phyloP scores from a whole-genome alignment of 2,888 invertebrate species.

The Rhogogaster chlorosoma region DNA sequence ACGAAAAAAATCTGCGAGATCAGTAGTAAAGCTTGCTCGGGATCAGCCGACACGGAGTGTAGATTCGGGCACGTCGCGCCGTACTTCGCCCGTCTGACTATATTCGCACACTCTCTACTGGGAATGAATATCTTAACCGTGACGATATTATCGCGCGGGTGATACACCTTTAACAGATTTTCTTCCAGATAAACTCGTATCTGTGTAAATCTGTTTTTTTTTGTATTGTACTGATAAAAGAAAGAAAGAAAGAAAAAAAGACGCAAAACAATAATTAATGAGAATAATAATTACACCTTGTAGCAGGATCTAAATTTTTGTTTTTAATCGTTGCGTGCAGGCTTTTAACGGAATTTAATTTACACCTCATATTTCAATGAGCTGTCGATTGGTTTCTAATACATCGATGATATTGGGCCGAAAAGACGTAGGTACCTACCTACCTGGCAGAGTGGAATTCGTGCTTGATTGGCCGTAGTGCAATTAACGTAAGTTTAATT shows the following conservation, averaged over 20 bases:
- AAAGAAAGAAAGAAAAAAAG: background rate
- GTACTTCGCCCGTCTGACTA: constrained; percentile 18
- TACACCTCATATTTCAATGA: background rate
- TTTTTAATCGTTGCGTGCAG: background rate
- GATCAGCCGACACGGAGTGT: background rate
- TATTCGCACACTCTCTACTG: constrained; percentile 9
- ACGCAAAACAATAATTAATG: background rate
- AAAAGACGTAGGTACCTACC: background rate
- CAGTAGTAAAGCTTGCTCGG: background rate
- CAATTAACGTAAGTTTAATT: constrained; percentile 5
- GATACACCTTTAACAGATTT: background rate
- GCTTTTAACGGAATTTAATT: background rate
- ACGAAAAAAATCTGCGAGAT: background rate
- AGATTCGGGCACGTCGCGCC: background rate
- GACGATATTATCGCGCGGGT: background rate
- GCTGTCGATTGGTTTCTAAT: background rate
- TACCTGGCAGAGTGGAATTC: background rate
- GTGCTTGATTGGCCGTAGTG: constrained; percentile 7
- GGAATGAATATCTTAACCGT: background rate
- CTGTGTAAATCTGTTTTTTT: background rate
- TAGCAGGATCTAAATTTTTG: background rate
- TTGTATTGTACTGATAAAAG: background rate
- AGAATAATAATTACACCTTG: background rate
- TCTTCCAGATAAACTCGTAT: background rate
- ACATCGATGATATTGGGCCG: background rate